Percentiles rank a stretch among this genome's conserved stretches.
Conservation (phyloP, 2,113 vertebrate species). For the Trichomycterus rosablanca region DNA sequence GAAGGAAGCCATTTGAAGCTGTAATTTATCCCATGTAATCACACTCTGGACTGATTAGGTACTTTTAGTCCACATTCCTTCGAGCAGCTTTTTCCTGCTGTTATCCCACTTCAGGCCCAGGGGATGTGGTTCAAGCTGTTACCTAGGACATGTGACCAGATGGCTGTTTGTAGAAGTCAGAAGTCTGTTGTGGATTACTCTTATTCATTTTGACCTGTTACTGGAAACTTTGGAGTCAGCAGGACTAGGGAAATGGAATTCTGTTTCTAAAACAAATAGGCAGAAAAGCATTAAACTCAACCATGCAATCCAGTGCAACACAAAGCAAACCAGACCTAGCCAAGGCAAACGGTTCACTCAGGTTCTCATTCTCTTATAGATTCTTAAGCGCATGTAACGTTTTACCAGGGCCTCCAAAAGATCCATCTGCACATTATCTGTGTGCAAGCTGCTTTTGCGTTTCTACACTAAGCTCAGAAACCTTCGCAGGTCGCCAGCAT, state of each 20-base stretch:
- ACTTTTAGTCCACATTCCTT: slow-evolving; percentile 10
- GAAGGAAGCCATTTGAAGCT: slow-evolving; percentile 21
- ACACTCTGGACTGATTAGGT: slow-evolving; percentile 11
- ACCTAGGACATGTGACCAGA: background rate
- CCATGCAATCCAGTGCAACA: background rate
- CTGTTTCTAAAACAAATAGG: slow-evolving; percentile 5
- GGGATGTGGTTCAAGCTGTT: background rate
- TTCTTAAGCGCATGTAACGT: slow-evolving; percentile 12
- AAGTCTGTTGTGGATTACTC: background rate
- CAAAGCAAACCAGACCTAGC: background rate
- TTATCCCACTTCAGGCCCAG: background rate
- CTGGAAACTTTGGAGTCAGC: slow-evolving; percentile 5
- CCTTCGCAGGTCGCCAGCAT: slow-evolving; percentile 27
- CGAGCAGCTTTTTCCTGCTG: background rate
- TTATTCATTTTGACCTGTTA: slow-evolving; percentile 6
- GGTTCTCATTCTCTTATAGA: background rate
- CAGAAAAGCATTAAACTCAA: background rate
- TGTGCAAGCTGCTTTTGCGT: slow-evolving; percentile 33
- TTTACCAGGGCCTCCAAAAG: slow-evolving; percentile 17
- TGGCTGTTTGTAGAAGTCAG: background rate
- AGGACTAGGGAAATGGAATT: slow-evolving; percentile 2
- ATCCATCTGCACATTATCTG: slow-evolving; percentile 27
- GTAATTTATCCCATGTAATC: slow-evolving; percentile 30
- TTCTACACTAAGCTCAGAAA: slow-evolving; percentile 7
- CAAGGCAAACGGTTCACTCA: background rate